Evolutionary conservation across 2,113 vertebrate genomes (phyloP).

Genomic region (Salvelinus alpinus): DNA sequence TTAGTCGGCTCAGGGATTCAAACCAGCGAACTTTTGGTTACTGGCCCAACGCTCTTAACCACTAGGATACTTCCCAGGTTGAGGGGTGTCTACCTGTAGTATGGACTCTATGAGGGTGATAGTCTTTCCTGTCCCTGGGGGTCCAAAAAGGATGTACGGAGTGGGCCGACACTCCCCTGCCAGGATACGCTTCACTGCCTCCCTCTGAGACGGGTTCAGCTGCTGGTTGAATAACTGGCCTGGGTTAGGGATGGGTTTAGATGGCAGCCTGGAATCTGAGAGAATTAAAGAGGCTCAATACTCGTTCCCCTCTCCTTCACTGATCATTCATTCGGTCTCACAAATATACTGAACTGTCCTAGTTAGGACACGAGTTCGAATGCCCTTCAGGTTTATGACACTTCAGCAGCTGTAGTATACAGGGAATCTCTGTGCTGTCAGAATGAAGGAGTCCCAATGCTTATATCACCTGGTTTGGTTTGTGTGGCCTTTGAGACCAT

Average conservation of each 20-base stretch:
- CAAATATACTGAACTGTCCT: not conserved
- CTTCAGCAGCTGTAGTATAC: not conserved
- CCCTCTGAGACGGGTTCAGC: conserved; percentile 85
- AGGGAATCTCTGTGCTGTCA: not conserved
- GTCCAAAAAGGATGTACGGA: conserved; percentile 92
- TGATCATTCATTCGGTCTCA: too few relatives aligned
- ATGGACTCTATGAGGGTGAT: conserved; percentile 91
- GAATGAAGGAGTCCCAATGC: not conserved
- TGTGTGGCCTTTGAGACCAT: conserved; percentile 72
- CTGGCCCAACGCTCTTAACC: too few relatives aligned
- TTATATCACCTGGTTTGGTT: conserved; percentile 64
- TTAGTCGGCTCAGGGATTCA: too few relatives aligned
- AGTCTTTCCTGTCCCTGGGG: conserved; percentile 96
- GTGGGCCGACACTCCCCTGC: conserved; percentile 86
- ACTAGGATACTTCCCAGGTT: too few relatives aligned
- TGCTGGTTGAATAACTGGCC: conserved; percentile 82
- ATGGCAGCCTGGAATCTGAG: conserved; percentile 33
- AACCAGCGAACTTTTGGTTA: too few relatives aligned
- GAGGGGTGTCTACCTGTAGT: conserved; percentile 79
- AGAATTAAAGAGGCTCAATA: not conserved
- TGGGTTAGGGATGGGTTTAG: conserved; percentile 38
- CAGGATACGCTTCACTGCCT: conserved; percentile 86
- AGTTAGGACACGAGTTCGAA: too few relatives aligned
- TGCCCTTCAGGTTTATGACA: not conserved
- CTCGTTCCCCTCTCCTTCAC: too few relatives aligned